Evolutionary conservation across 2,113 vertebrate species (phyloP), one percentile per base, ranked within the genome.

Genomic region (Galemys pyrenaicus): DNA sequence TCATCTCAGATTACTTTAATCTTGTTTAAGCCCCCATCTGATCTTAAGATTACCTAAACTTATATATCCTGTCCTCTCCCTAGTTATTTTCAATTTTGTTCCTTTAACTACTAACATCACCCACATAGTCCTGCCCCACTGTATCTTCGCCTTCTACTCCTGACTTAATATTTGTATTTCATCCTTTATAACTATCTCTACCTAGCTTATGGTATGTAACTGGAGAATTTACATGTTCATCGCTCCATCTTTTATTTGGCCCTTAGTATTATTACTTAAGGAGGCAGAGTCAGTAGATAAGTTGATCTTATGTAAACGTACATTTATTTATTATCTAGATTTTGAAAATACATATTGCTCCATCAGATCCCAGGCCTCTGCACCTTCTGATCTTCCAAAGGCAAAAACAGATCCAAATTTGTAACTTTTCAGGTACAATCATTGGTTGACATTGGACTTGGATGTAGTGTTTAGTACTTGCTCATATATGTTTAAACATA

Each of bases 61-160:
- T 84, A 82, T 12, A 17, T 90, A 65, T 75, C 87, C 39, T 92
- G 0, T 88, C 28, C n/a, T 92, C 41, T 93, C 35, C 30, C 7
- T 67, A 67, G 49, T 35, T 94, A 24, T 30, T 90, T 51, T 74
- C n/a, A 92, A 73, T 91, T 95, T 60, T 93, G 32, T 51, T 15
- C 46, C 32, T 95, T 65, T 79, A 70, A 65, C 35, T 89, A 19
- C 35, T 78, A 54, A 54, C 11, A 67, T 3, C 30, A 37, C 6
- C 56, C 39, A 60, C 2, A 6, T 35, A 15, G 35, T 86, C 28
- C 44, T 89, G 22, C 79, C 3, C 58, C 4, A 44, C 2, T 71
- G 37, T 78, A 19, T 90, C 65, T 41, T 94, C 79, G 37, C 26
- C 24, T 75, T 91, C 28, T 68, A 9, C 22, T 85, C 16, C 68